A percentile compares a stretch with the other conserved stretches of the same genome.
Evolutionary conservation across 1,140 invertebrate species (phyloP).

Genomic region (Panagrolaimus sp.): DNA sequence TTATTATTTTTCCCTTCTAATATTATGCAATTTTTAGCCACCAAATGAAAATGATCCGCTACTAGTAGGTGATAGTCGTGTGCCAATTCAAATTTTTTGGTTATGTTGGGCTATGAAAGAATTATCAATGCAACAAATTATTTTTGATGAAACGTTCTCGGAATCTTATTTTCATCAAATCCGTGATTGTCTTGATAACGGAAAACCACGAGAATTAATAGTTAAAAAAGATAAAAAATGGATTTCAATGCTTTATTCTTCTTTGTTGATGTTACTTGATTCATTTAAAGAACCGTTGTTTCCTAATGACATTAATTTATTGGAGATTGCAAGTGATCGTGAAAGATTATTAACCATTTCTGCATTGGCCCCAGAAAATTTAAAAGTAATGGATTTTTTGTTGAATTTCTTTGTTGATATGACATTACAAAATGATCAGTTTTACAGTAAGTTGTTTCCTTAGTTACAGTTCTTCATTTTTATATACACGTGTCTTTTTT

Average conservation of each 20-base stretch:
- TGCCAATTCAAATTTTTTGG: conserved; percentile 8
- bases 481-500: neutral
- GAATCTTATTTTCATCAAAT: conserved; percentile 11
- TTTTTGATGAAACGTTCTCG: conserved; percentile 11
- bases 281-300: conserved; percentile 14
- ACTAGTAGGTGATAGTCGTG: neutral
- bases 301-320: neutral
- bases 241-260: conserved; percentile 2
- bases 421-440: neutral
- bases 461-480: neutral
- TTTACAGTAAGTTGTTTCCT: neutral
- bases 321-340: neutral
- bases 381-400: conserved; percentile 5
- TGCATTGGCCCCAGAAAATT: neutral
- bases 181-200: conserved; percentile 19
- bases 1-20: neutral
- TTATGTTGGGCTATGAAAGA: neutral
- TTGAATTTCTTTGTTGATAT: conserved; percentile 14
- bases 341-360: neutral
- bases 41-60: neutral
- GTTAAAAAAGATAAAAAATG: neutral
- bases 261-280: neutral
- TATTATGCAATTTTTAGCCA: neutral
- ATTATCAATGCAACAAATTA: neutral
- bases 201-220: neutral